Percentiles rank a stretch among this genome's conserved stretches.
Evolutionary conservation across 2,888 invertebrate species (phyloP).

Genomic region (Cantharis nigra): DNA sequence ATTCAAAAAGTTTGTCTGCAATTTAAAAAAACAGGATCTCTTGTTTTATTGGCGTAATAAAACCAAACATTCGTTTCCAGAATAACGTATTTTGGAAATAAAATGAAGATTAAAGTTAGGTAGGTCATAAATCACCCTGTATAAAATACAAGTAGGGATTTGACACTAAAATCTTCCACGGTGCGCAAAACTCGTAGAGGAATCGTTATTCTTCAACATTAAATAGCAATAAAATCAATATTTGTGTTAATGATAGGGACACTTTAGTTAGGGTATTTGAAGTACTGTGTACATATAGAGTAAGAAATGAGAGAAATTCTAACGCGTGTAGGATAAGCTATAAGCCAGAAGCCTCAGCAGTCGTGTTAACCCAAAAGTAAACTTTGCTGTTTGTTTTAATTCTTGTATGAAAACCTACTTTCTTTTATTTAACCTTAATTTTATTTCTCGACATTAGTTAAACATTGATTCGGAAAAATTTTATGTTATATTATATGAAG

Average conservation of each 20-base stretch:
- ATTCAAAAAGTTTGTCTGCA: background rate
- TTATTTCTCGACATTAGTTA: background rate
- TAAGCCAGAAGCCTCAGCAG: background rate
- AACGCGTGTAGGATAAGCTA: background rate
- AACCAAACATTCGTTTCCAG: background rate
- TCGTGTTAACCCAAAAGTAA: background rate
- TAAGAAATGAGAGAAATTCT: background rate
- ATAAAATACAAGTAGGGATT: background rate
- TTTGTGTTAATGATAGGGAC: constrained; percentile 8
- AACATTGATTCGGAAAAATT: background rate
- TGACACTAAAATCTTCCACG: background rate
- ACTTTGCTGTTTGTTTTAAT: background rate
- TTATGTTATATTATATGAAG: too few species aligned
- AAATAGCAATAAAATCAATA: constrained; percentile 7
- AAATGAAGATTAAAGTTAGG: background rate
- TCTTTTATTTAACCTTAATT: background rate
- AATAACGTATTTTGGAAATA: background rate
- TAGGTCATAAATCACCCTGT: background rate
- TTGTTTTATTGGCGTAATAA: background rate
- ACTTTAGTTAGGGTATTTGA: constrained; percentile 4
- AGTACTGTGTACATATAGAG: constrained; percentile 7
- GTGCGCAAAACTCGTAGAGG: background rate
- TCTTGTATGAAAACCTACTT: background rate
- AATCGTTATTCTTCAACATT: background rate
- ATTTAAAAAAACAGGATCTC: background rate